phyloP scores from a whole-genome alignment of 2,113 vertebrate species.

The Candoia aspera region DNA sequence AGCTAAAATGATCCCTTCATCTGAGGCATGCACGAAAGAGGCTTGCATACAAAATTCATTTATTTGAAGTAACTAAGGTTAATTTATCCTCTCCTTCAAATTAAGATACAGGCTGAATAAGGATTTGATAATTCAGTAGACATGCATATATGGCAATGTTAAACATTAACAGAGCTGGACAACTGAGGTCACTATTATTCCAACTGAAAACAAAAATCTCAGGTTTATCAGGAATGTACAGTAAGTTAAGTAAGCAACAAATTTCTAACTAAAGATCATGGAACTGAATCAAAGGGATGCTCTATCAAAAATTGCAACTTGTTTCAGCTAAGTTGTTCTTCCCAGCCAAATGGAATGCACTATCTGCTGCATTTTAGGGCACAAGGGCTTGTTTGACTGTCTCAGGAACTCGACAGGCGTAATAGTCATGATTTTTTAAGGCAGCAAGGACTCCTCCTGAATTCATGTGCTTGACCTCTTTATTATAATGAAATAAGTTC shows the following conservation, averaged over 20 bases:
- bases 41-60: conserved; percentile 26
- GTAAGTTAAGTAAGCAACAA: background rate
- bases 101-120: conserved; percentile 24
- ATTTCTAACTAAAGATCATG: conserved; percentile 31
- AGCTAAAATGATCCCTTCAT: background rate
- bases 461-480: conserved; percentile 94
- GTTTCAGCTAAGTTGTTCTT: conserved; percentile 21
- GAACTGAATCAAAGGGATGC: conserved; percentile 39
- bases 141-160: conserved; percentile 39
- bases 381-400: conserved; percentile 83
- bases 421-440: conserved; percentile 88
- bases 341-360: background rate
- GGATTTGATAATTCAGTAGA: background rate
- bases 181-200: background rate
- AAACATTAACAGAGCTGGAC: background rate
- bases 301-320: conserved; percentile 22
- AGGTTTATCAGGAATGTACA: conserved; percentile 15
- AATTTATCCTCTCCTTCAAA: conserved; percentile 38
- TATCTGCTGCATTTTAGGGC: conserved; percentile 60
- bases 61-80: background rate
- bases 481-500: conserved; percentile 85
- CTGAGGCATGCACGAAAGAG: too few relatives aligned
- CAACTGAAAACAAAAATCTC: background rate
- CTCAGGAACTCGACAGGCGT: conserved; percentile 85
- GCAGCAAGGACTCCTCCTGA: conserved; percentile 91